Evolutionary conservation across 2,113 vertebrate species (phyloP).

Genomic region (Triplophysa rosa): DNA sequence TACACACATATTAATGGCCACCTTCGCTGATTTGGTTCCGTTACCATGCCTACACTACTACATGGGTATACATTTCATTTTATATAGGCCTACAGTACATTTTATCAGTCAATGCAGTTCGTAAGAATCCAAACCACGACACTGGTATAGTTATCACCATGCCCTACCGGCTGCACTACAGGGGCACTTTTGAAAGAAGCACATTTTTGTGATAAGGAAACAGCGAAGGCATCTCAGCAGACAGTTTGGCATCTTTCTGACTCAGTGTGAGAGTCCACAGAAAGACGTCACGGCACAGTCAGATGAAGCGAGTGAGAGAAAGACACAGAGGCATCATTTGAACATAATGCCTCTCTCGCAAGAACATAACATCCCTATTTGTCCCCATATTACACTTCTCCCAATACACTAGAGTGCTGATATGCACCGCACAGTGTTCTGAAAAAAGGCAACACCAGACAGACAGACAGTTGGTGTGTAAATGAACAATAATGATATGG

Average conservation of each 20-base stretch:
- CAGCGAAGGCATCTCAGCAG: constrained; percentile 31
- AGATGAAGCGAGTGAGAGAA: constrained; percentile 13
- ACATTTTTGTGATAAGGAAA: constrained; percentile 17
- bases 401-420: constrained; percentile 18
- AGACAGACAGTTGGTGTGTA: constrained; percentile 20
- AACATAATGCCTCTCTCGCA: constrained; percentile 31
- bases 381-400: constrained; percentile 33
- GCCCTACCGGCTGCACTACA: too few relatives aligned
- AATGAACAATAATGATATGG: constrained; percentile 31
- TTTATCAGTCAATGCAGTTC: too few relatives aligned
- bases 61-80: too few relatives aligned
- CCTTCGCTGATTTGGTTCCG: too few relatives aligned
- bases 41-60: too few relatives aligned
- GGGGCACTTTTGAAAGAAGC: background rate
- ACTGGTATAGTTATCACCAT: too few relatives aligned
- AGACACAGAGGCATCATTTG: constrained; percentile 38
- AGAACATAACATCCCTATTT: constrained; percentile 49
- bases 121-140: too few relatives aligned
- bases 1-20: too few relatives aligned
- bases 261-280: constrained; percentile 44
- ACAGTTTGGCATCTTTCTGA: constrained; percentile 40
- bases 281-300: constrained; percentile 43
- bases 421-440: background rate
- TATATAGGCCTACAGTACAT: too few relatives aligned
- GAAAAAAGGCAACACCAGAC: background rate